phyloP scores from a whole-genome alignment of 2,113 vertebrate genomes.

The Lepus europaeus region DNA sequence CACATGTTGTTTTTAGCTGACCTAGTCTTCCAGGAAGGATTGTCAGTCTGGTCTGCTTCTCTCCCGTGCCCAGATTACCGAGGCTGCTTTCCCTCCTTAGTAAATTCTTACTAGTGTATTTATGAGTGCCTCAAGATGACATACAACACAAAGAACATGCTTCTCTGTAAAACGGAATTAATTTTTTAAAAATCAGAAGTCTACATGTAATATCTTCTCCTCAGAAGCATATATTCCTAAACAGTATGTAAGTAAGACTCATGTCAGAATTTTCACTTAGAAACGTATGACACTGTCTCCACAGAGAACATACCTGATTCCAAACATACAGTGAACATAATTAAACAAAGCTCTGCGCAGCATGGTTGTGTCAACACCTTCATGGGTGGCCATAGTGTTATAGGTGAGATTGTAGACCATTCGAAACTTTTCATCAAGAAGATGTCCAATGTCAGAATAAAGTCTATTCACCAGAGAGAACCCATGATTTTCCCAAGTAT shows the following conservation, averaged over 20 bases:
- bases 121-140: neutral
- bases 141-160: neutral
- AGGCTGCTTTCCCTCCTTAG: neutral
- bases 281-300: neutral
- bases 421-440: constrained; percentile 92
- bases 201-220: constrained; percentile 13
- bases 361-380: constrained; percentile 91
- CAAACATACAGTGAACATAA: constrained; percentile 95
- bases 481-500: constrained; percentile 93
- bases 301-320: constrained; percentile 89
- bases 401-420: constrained; percentile 93
- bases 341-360: constrained; percentile 93
- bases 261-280: neutral
- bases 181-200: neutral
- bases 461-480: constrained; percentile 94
- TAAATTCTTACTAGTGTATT: constrained; percentile 15
- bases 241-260: neutral
- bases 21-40: constrained; percentile 13
- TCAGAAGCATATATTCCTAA: neutral
- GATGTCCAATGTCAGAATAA: constrained; percentile 93
- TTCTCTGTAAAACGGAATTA: constrained; percentile 23
- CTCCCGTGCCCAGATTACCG: neutral
- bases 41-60: constrained; percentile 2
- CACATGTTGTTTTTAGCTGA: neutral
- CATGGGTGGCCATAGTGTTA: constrained; percentile 92